phyloP scores from a whole-genome alignment of 1,140 invertebrate species.

The Ridgeia piscesae region DNA sequence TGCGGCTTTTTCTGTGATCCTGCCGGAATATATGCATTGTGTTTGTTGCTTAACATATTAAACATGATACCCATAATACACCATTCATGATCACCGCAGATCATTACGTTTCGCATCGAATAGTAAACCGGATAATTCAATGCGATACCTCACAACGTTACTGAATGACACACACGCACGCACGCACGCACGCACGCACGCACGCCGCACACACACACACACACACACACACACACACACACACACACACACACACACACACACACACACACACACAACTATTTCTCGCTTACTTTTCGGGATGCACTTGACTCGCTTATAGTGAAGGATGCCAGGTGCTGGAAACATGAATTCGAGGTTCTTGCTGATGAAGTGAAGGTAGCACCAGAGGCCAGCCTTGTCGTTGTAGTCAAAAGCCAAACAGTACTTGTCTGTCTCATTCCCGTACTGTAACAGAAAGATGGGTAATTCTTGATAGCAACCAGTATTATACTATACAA shows the following conservation, averaged over 20 bases:
- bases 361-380: not conserved
- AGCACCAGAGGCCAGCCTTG: not conserved
- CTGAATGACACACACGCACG: not conserved
- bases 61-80: not conserved
- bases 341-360: not conserved
- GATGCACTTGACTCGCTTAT: not conserved
- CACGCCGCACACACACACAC: not conserved
- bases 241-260: not conserved
- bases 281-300: not conserved
- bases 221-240: not conserved
- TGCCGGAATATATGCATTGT: too few species aligned
- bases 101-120: not conserved
- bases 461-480: not conserved
- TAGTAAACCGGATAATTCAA: not conserved
- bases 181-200: too few species aligned
- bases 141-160: not conserved
- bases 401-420: not conserved
- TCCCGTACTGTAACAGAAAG: not conserved
- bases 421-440: not conserved
- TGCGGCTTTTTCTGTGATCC: too few species aligned
- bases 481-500: not conserved
- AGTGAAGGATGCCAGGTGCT: not conserved
- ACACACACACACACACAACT: not conserved
- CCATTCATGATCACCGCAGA: not conserved
- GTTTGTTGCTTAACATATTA: too few species aligned